Percentiles rank a stretch among this genome's conserved stretches.
phyloP scores from a whole-genome alignment of 1,140 invertebrate genomes.

The Arion vulgaris region DNA sequence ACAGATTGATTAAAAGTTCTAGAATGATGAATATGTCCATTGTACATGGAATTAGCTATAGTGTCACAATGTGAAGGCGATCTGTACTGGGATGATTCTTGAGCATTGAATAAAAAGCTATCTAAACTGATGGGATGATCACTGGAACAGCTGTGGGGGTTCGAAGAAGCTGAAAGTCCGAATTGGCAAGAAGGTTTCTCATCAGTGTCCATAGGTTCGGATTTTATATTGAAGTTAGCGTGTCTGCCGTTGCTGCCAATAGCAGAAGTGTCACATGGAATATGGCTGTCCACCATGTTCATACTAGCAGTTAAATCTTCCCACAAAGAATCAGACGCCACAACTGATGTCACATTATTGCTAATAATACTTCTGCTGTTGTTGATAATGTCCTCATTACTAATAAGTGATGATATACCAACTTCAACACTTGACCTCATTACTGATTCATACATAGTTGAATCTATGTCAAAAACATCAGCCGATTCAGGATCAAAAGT shows the following conservation, averaged over 20 bases:
- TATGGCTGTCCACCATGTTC: conserved; percentile 54
- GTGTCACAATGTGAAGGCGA: neutral
- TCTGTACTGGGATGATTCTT: neutral
- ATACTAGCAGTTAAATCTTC: conserved; percentile 66
- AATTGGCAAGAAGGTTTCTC: conserved; percentile 63
- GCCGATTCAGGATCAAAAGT: conserved; percentile 39
- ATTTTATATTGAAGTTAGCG: conserved; percentile 46
- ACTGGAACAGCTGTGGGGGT: neutral
- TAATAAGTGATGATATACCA: neutral
- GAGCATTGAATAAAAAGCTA: conserved; percentile 15
- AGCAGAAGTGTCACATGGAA: conserved; percentile 34
- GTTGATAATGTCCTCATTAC: neutral
- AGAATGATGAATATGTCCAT: neutral
- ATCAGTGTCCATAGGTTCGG: conserved; percentile 57
- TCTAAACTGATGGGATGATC: conserved; percentile 9
- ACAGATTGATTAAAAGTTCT: conserved; percentile 11
- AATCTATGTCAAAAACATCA: conserved; percentile 59
- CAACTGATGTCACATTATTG: conserved; percentile 32
- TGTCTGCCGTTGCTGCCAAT: neutral
- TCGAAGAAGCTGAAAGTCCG: conserved; percentile 38
- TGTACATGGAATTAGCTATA: conserved; percentile 10
- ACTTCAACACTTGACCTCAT: conserved; percentile 16
- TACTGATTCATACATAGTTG: conserved; percentile 49
- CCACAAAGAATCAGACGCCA: conserved; percentile 59
- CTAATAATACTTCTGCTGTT: neutral